These are phyloP conservation scores for Kryptolebias marmoratus DNA, from an alignment of 2,113 vertebrate species.

Conservation along the genomic window DNA sequence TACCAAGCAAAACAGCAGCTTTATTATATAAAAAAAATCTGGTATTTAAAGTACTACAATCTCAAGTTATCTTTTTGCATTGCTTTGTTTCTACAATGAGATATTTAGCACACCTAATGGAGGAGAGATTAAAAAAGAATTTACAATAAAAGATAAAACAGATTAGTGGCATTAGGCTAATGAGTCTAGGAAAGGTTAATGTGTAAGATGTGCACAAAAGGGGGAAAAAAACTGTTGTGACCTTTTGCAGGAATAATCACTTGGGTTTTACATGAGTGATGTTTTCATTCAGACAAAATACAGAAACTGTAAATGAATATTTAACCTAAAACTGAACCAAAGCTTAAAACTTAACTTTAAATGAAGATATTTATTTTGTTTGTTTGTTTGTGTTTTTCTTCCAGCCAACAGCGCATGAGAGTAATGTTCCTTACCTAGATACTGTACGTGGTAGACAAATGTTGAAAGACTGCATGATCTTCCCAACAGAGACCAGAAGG, in stretches of 20 bases:
- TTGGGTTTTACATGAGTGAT: neutral
- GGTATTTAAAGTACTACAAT: too few species aligned
- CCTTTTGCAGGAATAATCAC: too few species aligned
- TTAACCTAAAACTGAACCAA: neutral
- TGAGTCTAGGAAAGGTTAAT: too few species aligned
- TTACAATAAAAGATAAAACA: too few species aligned
- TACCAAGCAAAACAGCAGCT: too few species aligned
- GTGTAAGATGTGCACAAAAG: too few species aligned
- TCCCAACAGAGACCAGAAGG: slow-evolving; percentile 46
- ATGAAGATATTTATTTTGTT: neutral
- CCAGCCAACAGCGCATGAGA: neutral
- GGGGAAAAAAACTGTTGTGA: too few species aligned
- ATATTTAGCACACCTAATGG: too few species aligned
- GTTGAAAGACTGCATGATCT: neutral
- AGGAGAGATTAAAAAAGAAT: too few species aligned
- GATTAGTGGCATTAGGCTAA: too few species aligned
- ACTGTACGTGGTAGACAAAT: neutral
- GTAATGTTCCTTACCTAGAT: neutral
- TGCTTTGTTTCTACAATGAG: too few species aligned
- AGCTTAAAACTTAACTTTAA: neutral
- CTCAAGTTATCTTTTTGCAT: too few species aligned
- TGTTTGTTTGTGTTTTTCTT: neutral
- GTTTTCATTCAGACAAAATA: neutral
- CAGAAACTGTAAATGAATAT: neutral
- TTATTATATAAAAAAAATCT: neutral